Evolutionary conservation across 2,888 invertebrate species (phyloP), one percentile per base, ranked within the genome.

Genomic region (Plemyria rubiginata): DNA sequence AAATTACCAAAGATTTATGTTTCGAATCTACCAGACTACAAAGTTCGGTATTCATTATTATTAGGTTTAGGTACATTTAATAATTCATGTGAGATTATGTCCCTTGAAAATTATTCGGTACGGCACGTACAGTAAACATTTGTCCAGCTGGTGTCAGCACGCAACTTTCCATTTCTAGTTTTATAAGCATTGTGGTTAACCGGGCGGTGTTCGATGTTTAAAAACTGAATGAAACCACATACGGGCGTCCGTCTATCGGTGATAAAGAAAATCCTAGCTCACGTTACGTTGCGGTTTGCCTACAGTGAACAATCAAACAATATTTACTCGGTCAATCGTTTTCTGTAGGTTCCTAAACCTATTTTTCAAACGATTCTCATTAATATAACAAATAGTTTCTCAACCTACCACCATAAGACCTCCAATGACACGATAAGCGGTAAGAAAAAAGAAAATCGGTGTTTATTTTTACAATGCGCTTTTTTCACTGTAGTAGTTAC

Each of bases 131-230:
- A 69, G 77, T 79, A 86, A 90, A 90, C 81, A 88, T 88, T 87
- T 85, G 82, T 76, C 75, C 78, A 73, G 70, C 58, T 46, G 16
- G 62, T 68, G 71, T 71, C 66, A 73, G 74, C 70, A 72, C 71
- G 63, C 75, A 78, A 86, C 90, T 90, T 90, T 90, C 90, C 86
- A 84, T 91, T 90, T 88, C 88, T 86, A 85, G 81, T 83, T 84
- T 83, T 56, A 41, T 57, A 79, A 82, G 79, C 79, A 82, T 85
- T 87, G 88, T 87, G 87, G 88, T 86, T 84, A 85, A 86, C 85
- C 85, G 70, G 22, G 40, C 36, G 40, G 59, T 49, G 80, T 83
- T 84, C 78, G 82, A 84, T 79, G 75, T 77, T 77, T 77, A 74
- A 75, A 75, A 80, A 74, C 78, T 77, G 65, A 75, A 79, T 80